Percentiles rank a stretch among this genome's conserved stretches.
Evolutionary conservation across 2,797 vertebrate genomes (phyloP).

Genomic region (Spinus olivaceus): DNA sequence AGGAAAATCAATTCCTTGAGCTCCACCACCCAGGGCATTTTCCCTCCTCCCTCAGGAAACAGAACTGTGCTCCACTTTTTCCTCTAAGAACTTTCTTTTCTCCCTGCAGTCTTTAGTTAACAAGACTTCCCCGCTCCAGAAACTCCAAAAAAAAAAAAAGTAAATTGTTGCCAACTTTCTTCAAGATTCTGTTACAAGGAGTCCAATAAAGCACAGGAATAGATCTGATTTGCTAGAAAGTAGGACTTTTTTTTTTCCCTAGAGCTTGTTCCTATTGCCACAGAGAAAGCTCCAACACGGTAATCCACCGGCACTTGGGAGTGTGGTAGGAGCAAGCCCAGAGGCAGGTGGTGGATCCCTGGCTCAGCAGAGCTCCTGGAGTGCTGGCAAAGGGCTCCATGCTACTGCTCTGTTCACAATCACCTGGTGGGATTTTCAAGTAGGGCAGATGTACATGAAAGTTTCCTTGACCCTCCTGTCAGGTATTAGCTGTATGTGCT

Average conservation of each 20-base stretch:
- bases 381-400: neutral
- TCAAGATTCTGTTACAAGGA: neutral
- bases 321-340: neutral
- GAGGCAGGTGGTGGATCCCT: neutral
- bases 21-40: neutral
- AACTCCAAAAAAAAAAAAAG: neutral
- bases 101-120: neutral
- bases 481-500: neutral
- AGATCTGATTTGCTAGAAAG: slow-evolving; percentile 24
- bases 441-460: neutral
- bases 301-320: neutral
- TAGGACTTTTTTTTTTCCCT: neutral
- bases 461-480: neutral
- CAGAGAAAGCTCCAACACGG: neutral
- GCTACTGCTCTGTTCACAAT: neutral
- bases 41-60: neutral
- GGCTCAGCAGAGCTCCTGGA: neutral
- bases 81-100: neutral
- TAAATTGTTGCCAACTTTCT: slow-evolving; percentile 10
- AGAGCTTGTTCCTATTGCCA: neutral
- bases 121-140: neutral
- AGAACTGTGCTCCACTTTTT: slow-evolving; percentile 4
- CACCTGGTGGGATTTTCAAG: neutral
- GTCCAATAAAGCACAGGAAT: neutral
- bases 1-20: neutral